These are phyloP conservation scores for Ageneiosus marmoratus DNA, from an alignment of 2,113 vertebrate genomes.

Conservation along the genomic window DNA sequence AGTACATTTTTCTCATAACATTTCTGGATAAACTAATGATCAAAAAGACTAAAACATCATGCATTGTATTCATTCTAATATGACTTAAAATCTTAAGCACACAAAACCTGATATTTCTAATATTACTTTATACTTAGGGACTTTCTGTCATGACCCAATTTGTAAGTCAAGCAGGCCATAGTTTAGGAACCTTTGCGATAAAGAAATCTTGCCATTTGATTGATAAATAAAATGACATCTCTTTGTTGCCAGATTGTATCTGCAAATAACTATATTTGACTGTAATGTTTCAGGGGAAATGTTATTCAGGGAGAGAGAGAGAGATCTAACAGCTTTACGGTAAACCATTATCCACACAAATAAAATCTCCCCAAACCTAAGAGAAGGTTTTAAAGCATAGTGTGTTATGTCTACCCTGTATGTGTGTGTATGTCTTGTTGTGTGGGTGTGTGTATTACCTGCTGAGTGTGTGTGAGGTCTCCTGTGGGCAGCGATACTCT, in stretches of 20 bases:
- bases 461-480: slow-evolving; percentile 39
- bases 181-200: background rate
- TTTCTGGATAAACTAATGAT: too few species aligned
- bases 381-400: background rate
- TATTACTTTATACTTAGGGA: background rate
- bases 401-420: background rate
- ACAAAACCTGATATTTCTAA: background rate
- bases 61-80: too few species aligned
- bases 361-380: background rate
- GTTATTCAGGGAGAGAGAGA: background rate
- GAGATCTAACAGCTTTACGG: background rate
- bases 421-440: background rate
- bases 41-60: too few species aligned
- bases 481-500: slow-evolving; percentile 83
- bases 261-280: background rate
- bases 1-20: too few species aligned
- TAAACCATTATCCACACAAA: background rate
- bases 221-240: background rate
- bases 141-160: too few species aligned
- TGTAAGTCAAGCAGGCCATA: too few species aligned
- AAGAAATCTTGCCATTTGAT: background rate
- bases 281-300: background rate
- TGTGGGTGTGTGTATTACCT: slow-evolving; percentile 35
- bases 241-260: background rate
- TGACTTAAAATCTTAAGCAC: background rate